phyloP scores from a whole-genome alignment of 1,140 invertebrate species.

The Papilio xuthus region DNA sequence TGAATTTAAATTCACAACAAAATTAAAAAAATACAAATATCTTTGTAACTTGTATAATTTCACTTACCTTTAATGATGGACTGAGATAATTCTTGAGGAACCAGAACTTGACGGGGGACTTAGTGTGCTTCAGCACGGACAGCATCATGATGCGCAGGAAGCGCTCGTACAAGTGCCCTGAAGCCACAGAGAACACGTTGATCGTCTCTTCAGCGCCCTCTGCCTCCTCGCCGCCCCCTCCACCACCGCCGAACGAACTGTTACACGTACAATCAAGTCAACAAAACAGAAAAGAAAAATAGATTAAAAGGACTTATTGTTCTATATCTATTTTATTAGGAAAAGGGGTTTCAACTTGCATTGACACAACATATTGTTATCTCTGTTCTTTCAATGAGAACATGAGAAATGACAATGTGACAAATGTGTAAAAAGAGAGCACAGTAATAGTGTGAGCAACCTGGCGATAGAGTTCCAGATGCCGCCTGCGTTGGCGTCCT shows the following conservation, averaged over 20 bases:
- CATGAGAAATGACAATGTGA: too few relatives aligned
- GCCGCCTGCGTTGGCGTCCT: slow-evolving; percentile 87
- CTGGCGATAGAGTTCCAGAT: slow-evolving; percentile 97
- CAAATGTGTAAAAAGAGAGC: too few relatives aligned
- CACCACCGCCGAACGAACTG: slow-evolving; percentile 87
- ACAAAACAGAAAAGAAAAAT: slow-evolving; percentile 8
- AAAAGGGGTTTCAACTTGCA: too few relatives aligned
- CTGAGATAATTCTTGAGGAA: slow-evolving; percentile 99
- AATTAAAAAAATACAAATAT: too few relatives aligned
- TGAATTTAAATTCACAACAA: too few relatives aligned
- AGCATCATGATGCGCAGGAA: slow-evolving; percentile 99
- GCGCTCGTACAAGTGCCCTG: slow-evolving; percentile 99
- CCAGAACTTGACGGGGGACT: slow-evolving; percentile 99
- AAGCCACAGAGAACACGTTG: slow-evolving; percentile 99
- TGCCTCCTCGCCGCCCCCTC: slow-evolving; percentile 83
- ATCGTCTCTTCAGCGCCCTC: slow-evolving; percentile 92
- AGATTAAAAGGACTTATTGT: neutral
- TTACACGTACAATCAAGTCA: neutral
- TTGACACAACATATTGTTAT: too few relatives aligned
- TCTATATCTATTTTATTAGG: too few relatives aligned
- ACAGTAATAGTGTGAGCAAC: too few relatives aligned
- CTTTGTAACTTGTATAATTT: neutral
- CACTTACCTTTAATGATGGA: slow-evolving; percentile 93
- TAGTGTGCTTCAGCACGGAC: slow-evolving; percentile 97
- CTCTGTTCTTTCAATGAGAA: neutral